phyloP scores from a whole-genome alignment of 2,888 invertebrate species.

The Drosophila aldrichi region DNA sequence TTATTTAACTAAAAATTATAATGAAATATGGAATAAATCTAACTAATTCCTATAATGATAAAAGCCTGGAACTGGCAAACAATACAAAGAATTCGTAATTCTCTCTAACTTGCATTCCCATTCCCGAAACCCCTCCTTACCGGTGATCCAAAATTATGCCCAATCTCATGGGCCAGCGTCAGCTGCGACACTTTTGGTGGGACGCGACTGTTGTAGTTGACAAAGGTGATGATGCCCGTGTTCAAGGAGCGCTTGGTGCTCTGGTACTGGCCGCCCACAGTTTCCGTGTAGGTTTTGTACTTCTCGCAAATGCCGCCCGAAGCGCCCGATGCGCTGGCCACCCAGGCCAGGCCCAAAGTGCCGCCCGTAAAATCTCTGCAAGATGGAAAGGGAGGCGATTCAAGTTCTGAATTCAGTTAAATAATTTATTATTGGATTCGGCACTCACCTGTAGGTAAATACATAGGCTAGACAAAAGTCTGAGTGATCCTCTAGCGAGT shows the following conservation, averaged over 20 bases:
- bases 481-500: constrained; percentile 98
- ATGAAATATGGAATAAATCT: background rate
- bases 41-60: too few relatives aligned
- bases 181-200: constrained; percentile 99
- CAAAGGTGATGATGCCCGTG: constrained; percentile 99
- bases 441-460: constrained; percentile 91
- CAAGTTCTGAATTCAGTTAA: background rate
- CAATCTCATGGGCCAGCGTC: constrained; percentile 98
- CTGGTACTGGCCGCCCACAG: constrained; percentile 96
- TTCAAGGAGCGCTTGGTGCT: constrained; percentile 97
- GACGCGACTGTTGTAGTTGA: constrained; percentile 98
- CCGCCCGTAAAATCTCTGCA: constrained; percentile 97
- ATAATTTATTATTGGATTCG: background rate
- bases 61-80: background rate
- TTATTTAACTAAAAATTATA: background rate
- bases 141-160: constrained; percentile 99
- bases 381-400: background rate
- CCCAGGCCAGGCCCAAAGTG: constrained; percentile 99
- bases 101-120: too few relatives aligned
- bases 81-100: background rate
- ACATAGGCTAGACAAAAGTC: constrained; percentile 99
- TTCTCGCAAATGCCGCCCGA: constrained; percentile 99
- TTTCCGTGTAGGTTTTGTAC: constrained; percentile 98
- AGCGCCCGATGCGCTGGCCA: constrained; percentile 98
- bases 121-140: constrained; percentile 86